Percentiles rank a stretch among this genome's conserved stretches.
Evolutionary conservation across 1,140 invertebrate genomes (phyloP).

Genomic region (Drosophila varians): DNA sequence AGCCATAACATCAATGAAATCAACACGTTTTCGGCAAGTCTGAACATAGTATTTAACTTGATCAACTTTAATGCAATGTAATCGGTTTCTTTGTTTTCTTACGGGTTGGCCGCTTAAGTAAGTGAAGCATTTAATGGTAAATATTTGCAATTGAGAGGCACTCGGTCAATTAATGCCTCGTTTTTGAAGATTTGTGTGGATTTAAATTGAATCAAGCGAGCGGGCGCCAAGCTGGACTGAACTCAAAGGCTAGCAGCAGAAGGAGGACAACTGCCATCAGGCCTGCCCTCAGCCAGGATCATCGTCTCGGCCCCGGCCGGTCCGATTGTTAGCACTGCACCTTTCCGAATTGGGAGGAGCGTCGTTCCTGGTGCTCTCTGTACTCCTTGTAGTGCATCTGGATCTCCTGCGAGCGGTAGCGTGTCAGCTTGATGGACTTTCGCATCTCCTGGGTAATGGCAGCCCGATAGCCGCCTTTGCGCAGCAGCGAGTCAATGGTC

Average conservation of each 20-base stretch:
- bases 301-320: constrained; percentile 49
- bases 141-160: constrained; percentile 43
- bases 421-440: constrained; percentile 94
- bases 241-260: constrained; percentile 60
- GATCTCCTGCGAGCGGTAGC: constrained; percentile 91
- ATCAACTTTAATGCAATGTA: constrained; percentile 15
- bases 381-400: constrained; percentile 83
- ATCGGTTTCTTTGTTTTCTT: constrained; percentile 14
- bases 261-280: constrained; percentile 58
- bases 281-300: constrained; percentile 72
- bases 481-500: constrained; percentile 98
- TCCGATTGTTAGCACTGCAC: constrained; percentile 83
- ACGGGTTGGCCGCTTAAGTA: constrained; percentile 61
- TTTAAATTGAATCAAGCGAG: constrained; percentile 25
- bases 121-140: constrained; percentile 56
- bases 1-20: constrained; percentile 30
- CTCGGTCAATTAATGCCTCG: too few species aligned
- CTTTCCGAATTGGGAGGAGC: constrained; percentile 70
- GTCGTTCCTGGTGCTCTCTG: constrained; percentile 77
- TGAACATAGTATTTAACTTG: constrained; percentile 27
- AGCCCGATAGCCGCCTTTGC: constrained; percentile 98
- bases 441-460: constrained; percentile 94
- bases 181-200: constrained; percentile 1
- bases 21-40: constrained; percentile 6
- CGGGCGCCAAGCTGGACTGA: constrained; percentile 36